Percentiles rank a stretch among this genome's conserved stretches.
phyloP scores from a whole-genome alignment of 2,888 invertebrate species.

The Cheilosia variabilis region DNA sequence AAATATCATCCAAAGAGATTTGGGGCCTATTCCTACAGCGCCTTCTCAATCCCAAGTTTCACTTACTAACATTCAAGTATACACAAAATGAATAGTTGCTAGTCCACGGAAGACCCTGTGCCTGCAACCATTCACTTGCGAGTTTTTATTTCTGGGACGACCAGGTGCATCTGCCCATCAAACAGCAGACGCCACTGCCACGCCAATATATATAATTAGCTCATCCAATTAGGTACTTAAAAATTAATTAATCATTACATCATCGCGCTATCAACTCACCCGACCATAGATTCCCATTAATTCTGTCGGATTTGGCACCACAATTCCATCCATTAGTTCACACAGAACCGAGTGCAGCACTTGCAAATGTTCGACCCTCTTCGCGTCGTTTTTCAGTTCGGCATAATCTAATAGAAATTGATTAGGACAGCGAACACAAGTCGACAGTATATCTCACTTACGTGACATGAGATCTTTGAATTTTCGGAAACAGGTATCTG shows the following conservation, averaged over 20 bases:
- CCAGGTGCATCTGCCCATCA: not conserved
- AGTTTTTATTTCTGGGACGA: not conserved
- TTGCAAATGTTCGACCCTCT: slow-evolving; percentile 91
- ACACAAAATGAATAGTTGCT: too few species aligned
- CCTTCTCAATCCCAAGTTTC: too few species aligned
- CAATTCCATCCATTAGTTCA: slow-evolving; percentile 87
- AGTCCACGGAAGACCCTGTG: too few species aligned
- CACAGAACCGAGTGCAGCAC: slow-evolving; percentile 89
- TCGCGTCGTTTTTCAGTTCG: slow-evolving; percentile 90
- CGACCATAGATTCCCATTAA: slow-evolving; percentile 94
- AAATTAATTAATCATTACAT: slow-evolving; percentile 14
- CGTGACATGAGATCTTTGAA: slow-evolving; percentile 96
- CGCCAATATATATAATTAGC: not conserved
- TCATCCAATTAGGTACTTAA: slow-evolving; percentile 20
- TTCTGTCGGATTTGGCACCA: slow-evolving; percentile 90
- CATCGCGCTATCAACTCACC: slow-evolving; percentile 84
- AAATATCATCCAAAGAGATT: too few species aligned
- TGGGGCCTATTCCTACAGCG: too few species aligned
- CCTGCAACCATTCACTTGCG: too few species aligned
- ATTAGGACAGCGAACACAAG: not conserved
- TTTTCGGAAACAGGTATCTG: slow-evolving; percentile 88
- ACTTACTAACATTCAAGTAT: too few species aligned
- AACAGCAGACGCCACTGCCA: slow-evolving; percentile 2
- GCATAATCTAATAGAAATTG: slow-evolving; percentile 88
- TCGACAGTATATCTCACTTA: slow-evolving; percentile 84